Evolutionary conservation across 2,797 vertebrate genomes (phyloP).

Genomic region (Hydrocynus forskahlii): DNA sequence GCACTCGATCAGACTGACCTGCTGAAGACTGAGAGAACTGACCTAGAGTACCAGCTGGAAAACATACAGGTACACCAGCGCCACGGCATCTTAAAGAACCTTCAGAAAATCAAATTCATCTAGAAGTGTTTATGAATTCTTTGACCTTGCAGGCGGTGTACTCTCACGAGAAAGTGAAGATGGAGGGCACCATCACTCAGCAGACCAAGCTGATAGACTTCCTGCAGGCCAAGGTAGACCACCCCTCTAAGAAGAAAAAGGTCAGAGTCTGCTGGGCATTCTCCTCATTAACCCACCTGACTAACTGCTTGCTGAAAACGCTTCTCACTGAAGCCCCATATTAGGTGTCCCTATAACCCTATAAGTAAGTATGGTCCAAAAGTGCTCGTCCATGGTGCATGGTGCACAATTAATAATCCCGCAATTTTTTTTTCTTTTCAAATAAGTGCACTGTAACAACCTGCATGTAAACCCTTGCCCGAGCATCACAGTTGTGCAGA

Average conservation of each 20-base stretch:
- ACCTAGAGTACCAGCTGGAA: conserved; percentile 91
- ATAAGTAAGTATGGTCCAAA: conserved; percentile 30
- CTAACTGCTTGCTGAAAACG: conserved; percentile 56
- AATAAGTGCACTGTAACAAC: background rate
- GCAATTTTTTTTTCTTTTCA: background rate
- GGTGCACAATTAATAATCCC: conserved; percentile 3
- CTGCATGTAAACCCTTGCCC: conserved; percentile 37
- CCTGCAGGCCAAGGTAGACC: conserved; percentile 99
- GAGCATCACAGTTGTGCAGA: conserved; percentile 18
- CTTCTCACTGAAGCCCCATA: conserved; percentile 34
- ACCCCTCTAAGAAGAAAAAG: conserved; percentile 99
- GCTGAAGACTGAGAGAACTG: conserved; percentile 95
- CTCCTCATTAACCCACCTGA: conserved; percentile 50
- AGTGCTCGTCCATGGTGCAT: conserved; percentile 18
- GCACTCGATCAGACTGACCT: conserved; percentile 96
- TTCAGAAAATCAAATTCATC: background rate
- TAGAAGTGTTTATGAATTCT: background rate
- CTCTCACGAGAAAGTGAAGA: conserved; percentile 98
- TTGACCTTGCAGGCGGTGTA: conserved; percentile 86
- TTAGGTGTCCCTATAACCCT: conserved; percentile 44
- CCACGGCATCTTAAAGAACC: background rate
- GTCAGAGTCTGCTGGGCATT: conserved; percentile 61
- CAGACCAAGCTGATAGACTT: conserved; percentile 99
- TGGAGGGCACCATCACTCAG: conserved; percentile 98
- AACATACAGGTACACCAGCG: conserved; percentile 76